Evolutionary conservation across 2,797 vertebrate genomes (phyloP).

Genomic region (Pygocentrus nattereri): DNA sequence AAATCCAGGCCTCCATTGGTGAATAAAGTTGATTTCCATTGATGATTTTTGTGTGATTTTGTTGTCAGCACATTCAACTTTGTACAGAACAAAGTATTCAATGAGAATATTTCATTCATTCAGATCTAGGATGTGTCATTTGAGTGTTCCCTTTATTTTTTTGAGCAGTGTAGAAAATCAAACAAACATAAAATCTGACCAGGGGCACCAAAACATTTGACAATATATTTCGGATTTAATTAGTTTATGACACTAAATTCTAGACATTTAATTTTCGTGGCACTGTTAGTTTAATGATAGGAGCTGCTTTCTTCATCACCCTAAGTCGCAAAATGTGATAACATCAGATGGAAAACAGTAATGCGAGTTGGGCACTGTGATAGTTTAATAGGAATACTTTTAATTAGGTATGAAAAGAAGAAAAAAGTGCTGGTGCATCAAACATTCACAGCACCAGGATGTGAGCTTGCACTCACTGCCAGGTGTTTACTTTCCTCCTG

Average conservation of each 20-base stretch:
- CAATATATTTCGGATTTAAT: not conserved
- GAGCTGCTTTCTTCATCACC: not conserved
- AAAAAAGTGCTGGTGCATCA: not conserved
- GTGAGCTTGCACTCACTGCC: slow-evolving; percentile 24
- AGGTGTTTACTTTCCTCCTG: slow-evolving; percentile 42
- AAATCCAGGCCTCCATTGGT: no score
- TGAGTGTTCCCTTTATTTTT: no score
- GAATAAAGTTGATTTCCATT: no score
- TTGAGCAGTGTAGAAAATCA: no score
- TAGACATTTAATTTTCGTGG: not conserved
- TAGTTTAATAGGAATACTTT: not conserved
- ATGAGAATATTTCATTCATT: no score
- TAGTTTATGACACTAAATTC: not conserved
- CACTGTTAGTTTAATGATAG: no score
- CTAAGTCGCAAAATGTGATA: not conserved
- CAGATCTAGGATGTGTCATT: no score
- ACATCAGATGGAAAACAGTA: not conserved
- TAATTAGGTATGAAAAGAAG: not conserved
- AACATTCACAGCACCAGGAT: slow-evolving; percentile 13
- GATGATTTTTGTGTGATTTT: no score
- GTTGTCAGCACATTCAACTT: no score
- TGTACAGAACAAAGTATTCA: no score
- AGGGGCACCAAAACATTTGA: no score
- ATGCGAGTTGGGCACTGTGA: not conserved
- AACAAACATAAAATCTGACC: no score